Conservation (phyloP, 2,797 vertebrate species). For the Parotocinclus haroldoi region DNA sequence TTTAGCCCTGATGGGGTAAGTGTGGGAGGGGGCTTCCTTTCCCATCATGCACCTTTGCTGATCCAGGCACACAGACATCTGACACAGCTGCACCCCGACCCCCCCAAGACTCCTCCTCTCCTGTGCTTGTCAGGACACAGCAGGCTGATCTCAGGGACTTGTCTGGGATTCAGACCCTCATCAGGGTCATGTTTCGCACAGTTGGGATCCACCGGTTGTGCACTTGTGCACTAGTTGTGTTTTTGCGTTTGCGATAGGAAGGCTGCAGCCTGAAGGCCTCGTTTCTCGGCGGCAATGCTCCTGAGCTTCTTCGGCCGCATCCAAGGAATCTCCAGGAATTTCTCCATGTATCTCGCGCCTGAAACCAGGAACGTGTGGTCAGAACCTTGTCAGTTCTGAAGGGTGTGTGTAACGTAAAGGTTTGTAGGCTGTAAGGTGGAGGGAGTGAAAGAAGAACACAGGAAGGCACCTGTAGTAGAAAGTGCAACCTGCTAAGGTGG, state of each 20-base stretch:
- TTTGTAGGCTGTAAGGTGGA: slow-evolving; percentile 6
- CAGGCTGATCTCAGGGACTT: slow-evolving; percentile 68
- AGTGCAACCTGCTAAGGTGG: slow-evolving; percentile 29
- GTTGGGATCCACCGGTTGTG: slow-evolving; percentile 69
- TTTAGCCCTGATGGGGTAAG: slow-evolving; percentile 64
- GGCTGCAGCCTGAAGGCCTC: slow-evolving; percentile 43
- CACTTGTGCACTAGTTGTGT: slow-evolving; percentile 46
- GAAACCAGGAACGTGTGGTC: slow-evolving; percentile 56
- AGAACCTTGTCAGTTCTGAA: slow-evolving; percentile 45
- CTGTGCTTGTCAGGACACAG: slow-evolving; percentile 71
- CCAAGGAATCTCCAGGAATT: slow-evolving; percentile 63
- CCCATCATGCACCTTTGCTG: slow-evolving; percentile 67
- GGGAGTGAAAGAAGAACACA: slow-evolving; percentile 10
- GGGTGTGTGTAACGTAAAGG: slow-evolving; percentile 25
- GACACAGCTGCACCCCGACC: slow-evolving; percentile 44
- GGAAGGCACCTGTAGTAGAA: slow-evolving; percentile 22
- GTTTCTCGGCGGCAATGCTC: slow-evolving; percentile 62
- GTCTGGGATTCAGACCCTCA: slow-evolving; percentile 69
- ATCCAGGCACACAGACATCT: slow-evolving; percentile 53
- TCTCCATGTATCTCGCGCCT: slow-evolving; percentile 49
- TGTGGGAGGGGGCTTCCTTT: slow-evolving; percentile 65
- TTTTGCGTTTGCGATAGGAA: slow-evolving; percentile 54
- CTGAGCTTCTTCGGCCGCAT: slow-evolving; percentile 62
- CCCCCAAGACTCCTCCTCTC: slow-evolving; percentile 56
- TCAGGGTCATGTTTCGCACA: slow-evolving; percentile 86